Evolutionary conservation across 2,888 invertebrate genomes (phyloP).

Genomic region (Hololepta plana): DNA sequence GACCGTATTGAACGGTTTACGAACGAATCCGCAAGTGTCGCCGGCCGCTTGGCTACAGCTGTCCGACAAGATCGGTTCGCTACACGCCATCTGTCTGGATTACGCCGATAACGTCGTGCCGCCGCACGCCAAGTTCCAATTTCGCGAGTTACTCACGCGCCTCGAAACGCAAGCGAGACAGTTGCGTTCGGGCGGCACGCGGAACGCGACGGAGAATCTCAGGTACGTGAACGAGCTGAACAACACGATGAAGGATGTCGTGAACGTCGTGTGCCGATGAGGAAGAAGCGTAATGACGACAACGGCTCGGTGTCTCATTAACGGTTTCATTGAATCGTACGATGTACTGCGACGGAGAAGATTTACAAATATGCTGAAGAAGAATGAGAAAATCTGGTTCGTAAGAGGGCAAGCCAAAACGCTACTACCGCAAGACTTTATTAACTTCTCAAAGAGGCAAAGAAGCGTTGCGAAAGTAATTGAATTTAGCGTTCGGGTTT

Average conservation of each 20-base stretch:
- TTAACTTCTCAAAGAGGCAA: too few relatives aligned
- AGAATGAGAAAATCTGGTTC: too few relatives aligned
- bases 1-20: slow-evolving; percentile 41
- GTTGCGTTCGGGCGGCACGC: slow-evolving; percentile 47
- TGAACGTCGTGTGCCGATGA: slow-evolving; percentile 45
- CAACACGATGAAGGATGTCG: slow-evolving; percentile 51
- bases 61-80: slow-evolving; percentile 61
- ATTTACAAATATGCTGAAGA: too few relatives aligned
- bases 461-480: too few relatives aligned
- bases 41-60: slow-evolving; percentile 62
- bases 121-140: slow-evolving; percentile 76
- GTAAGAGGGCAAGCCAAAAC: too few relatives aligned
- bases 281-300: too few relatives aligned
- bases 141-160: slow-evolving; percentile 53
- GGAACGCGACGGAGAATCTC: slow-evolving; percentile 49
- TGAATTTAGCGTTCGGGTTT: too few relatives aligned
- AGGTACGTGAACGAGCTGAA: slow-evolving; percentile 54
- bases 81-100: slow-evolving; percentile 66
- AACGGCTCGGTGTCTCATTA: too few relatives aligned
- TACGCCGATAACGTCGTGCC: slow-evolving; percentile 68
- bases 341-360: too few relatives aligned
- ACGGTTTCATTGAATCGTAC: too few relatives aligned
- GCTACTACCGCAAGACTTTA: too few relatives aligned
- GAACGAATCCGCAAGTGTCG: slow-evolving; percentile 32
- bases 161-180: slow-evolving; percentile 51